Conservation (phyloP, 2,113 vertebrate species). For the Polypterus senegalus region DNA sequence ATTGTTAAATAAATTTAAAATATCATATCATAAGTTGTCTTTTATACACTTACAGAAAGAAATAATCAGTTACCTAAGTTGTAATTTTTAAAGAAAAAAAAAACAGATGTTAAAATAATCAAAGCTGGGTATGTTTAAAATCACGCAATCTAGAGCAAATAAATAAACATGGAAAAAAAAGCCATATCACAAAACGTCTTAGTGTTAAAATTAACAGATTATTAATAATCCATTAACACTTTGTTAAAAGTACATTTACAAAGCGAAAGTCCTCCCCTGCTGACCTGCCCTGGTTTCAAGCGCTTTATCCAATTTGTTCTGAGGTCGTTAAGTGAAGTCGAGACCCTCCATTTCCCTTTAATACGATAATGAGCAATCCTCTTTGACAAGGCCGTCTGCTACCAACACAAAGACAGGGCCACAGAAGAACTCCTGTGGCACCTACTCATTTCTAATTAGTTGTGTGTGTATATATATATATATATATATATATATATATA, state of each 20-base stretch:
- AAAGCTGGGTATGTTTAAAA: no score
- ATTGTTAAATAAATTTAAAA: no score
- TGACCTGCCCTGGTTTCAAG: conserved; percentile 25
- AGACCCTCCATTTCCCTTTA: conserved; percentile 24
- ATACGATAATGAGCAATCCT: conserved; percentile 30
- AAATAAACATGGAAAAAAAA: no score
- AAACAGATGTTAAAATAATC: no score
- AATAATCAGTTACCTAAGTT: no score
- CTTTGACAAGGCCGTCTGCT: conserved; percentile 21
- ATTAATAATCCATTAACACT: conserved; percentile 15
- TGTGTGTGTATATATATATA: conserved; percentile 3
- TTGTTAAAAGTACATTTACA: conserved; percentile 18
- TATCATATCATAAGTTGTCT: no score
- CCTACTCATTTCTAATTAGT: conserved; percentile 2
- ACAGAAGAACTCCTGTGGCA: neutral
- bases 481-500: conserved; percentile 5
- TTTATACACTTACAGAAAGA: no score
- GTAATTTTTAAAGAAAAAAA: no score
- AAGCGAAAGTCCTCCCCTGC: conserved; percentile 2
- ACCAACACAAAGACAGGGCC: conserved; percentile 17
- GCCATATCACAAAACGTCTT: neutral
- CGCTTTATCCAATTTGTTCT: conserved; percentile 35
- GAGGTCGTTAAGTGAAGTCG: conserved; percentile 33
- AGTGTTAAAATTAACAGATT: neutral
- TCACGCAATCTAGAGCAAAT: no score